phyloP scores from a whole-genome alignment of 2,113 vertebrate genomes.

The Eolophus roseicapilla region DNA sequence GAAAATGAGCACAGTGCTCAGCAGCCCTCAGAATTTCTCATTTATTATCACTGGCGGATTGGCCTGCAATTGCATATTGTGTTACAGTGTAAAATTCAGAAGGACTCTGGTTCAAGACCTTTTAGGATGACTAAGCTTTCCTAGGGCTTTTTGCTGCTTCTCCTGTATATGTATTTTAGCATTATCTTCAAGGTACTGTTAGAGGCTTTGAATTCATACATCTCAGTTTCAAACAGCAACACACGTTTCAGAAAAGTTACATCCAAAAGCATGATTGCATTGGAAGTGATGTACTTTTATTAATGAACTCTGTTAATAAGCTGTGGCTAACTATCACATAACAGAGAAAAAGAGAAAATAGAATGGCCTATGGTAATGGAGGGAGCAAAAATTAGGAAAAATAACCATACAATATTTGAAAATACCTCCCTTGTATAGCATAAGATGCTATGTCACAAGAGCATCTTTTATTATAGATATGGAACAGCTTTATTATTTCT shows the following conservation, averaged over 20 bases:
- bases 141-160: background rate
- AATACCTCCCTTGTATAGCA: background rate
- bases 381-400: background rate
- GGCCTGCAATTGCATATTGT: slow-evolving; percentile 49
- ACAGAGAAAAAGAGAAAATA: background rate
- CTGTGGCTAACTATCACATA: background rate
- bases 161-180: background rate
- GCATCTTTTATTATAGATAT: background rate
- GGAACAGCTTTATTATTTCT: background rate
- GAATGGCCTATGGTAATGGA: background rate
- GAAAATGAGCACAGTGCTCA: slow-evolving; percentile 67
- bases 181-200: slow-evolving; percentile 45
- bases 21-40: slow-evolving; percentile 67
- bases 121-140: background rate
- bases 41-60: slow-evolving; percentile 64
- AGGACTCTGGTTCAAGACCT: slow-evolving; percentile 54
- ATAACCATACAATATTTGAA: background rate
- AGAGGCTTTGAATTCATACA: background rate
- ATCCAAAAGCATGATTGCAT: background rate
- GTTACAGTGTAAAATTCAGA: slow-evolving; percentile 55
- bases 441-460: background rate
- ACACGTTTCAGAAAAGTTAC: background rate
- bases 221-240: background rate
- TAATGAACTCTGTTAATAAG: background rate
- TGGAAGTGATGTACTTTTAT: background rate